phyloP scores from a whole-genome alignment of 2,888 invertebrate genomes.

The Drosophila paucipuncta region DNA sequence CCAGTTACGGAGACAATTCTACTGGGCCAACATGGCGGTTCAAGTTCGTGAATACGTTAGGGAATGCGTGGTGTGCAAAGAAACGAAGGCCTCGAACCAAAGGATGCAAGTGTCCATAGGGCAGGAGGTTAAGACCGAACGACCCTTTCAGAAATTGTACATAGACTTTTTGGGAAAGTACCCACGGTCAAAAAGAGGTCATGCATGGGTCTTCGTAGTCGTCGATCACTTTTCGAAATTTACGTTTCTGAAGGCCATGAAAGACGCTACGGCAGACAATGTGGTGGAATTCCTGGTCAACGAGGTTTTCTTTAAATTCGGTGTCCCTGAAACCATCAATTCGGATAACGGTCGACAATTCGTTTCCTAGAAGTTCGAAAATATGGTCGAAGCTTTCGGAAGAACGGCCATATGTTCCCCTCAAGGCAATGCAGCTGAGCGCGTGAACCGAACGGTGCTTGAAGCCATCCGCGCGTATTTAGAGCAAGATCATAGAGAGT shows the following conservation, averaged over 20 bases:
- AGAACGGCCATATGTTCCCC: neutral
- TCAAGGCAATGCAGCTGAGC: neutral
- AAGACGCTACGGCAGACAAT: neutral
- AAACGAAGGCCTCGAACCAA: neutral
- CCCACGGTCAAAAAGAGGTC: neutral
- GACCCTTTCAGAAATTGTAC: neutral
- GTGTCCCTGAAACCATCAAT: neutral
- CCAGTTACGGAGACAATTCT: no score
- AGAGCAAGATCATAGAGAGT: no score
- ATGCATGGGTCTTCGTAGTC: neutral
- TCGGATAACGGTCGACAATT: neutral
- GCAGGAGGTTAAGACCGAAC: neutral
- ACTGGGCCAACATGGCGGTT: no score
- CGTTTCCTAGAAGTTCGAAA: neutral
- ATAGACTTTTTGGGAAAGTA: neutral
- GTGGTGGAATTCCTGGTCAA: neutral
- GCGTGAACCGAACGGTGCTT: neutral
- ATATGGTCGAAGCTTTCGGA: neutral
- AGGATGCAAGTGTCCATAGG: slow-evolving; percentile 1
- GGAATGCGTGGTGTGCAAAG: neutral
- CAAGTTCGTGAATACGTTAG: no score
- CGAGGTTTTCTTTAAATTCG: neutral
- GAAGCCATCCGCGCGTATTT: no score
- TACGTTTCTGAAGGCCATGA: no score
- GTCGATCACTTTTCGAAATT: neutral